phyloP scores from a whole-genome alignment of 2,888 invertebrate genomes.

The Piscicola geometra region DNA sequence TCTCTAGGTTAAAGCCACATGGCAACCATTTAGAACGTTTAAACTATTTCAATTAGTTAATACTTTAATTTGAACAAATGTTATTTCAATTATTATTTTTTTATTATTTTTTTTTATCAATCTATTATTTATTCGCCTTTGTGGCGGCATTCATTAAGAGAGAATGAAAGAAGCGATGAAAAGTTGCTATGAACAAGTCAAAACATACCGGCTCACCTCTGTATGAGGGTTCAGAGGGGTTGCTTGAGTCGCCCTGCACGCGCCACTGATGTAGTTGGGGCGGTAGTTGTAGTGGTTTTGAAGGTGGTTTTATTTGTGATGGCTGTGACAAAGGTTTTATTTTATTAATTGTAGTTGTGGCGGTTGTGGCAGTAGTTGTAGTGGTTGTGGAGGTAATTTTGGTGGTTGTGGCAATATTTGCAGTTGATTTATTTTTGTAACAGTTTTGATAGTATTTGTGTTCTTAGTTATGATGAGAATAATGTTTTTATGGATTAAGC shows the following conservation, averaged over 20 bases:
- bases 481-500: too few relatives aligned
- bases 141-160: too few relatives aligned
- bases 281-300: not conserved
- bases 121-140: too few relatives aligned
- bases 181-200: slow-evolving; percentile 1
- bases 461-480: too few relatives aligned
- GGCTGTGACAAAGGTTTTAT: not conserved
- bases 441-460: not conserved
- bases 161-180: too few relatives aligned
- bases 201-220: slow-evolving; percentile 38
- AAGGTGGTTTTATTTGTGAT: not conserved
- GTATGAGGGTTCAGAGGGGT: not conserved
- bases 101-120: too few relatives aligned
- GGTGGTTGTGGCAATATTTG: not conserved
- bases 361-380: slow-evolving; percentile 12
- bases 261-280: not conserved
- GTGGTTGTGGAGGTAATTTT: slow-evolving; percentile 12
- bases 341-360: not conserved
- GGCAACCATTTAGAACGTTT: too few relatives aligned
- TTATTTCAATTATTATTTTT: too few relatives aligned
- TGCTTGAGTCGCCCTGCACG: not conserved
- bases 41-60: too few relatives aligned
- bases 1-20: too few relatives aligned
- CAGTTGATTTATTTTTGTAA: not conserved
- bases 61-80: too few relatives aligned